Evolutionary conservation across 2,797 vertebrate genomes (phyloP), one percentile per base, ranked within the genome.

Genomic region (Apogon hyalosoma): DNA sequence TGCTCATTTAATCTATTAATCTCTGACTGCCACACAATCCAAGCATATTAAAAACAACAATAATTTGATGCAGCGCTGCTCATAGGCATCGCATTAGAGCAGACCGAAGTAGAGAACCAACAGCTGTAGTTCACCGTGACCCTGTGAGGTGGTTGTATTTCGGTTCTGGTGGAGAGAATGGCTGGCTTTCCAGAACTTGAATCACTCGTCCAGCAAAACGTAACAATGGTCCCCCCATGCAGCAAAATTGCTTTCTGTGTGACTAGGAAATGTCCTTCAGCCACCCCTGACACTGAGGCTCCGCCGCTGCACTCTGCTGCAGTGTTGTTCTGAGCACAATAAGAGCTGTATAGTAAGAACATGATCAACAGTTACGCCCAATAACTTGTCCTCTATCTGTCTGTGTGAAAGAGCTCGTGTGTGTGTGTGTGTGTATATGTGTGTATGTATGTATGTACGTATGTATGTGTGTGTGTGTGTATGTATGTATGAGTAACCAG

Each of bases 161-260:
- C 62, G 45, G 3, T 51, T 69, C 59, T 36, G 42, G 18, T 9
- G 18, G 69, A 54, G 19, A 70, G 24, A 43, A 69, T 62, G 46
- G 39, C 33, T 46, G 40, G 18, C 5, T 67, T 87, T 53, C 68
- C 42, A 61, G 59, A 47, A 63, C 18, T 62, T 39, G 51, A 69
- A 70, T 77, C 70, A 80, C 82, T 73, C 83, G 75, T 79, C 66
- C 60, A 59, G 80, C 53, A 39, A 72, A 80, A 73, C 53, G 57
- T 6, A 61, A 62, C 76, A 73, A 31, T 28, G 21, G 51, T 55
- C n/a, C 52, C 64, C 63, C 42, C 28, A 50, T 63, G 62, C 57
- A 42, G 55, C 40, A 57, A 86, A 84, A 87, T 85, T 77, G 69
- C 69, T 87, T 86, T 70, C n/a, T 53, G n/a, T 68, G 77, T 75